Evolutionary conservation across 2,888 invertebrate species (phyloP), one percentile per base, ranked within the genome.

Genomic region (Agonopterix heracliana): DNA sequence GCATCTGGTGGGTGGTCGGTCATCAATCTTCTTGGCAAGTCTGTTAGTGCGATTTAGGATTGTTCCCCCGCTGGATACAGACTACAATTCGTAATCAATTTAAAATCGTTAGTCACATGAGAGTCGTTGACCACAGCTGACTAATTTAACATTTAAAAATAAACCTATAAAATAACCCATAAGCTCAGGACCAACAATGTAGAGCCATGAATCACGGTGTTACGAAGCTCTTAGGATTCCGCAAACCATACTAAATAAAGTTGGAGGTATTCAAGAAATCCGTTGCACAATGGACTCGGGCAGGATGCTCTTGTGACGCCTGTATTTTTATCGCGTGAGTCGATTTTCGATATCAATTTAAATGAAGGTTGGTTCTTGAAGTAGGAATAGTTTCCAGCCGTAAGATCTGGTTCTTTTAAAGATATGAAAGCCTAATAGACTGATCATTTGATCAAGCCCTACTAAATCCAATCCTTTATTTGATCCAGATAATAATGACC

Each of bases 201-300:
- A 49, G 10, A 45, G 26, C 26, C 51, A 59, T 67, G 64, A 66
- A 65, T 69, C 67, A 63, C 60, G 46, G 54, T 42, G 42, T 47
- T 47, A 47, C 26, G 50, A 47, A 45, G 46, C 52, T 54, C 49
- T 56, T 52, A 35, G 54, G 54, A 67, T 64, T 66, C 65, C 66
- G 52, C 58, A 46, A 56, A 51, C 50, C 55, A 49, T 53, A 52
- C 56, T 57, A 56, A 59, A 60, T 55, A 43, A 49, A 54, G 48
- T 43, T 26, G 26, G 26, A 26, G 43, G 53, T 46, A 60, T 56
- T 50, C 54, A 48, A 46, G 54, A 41, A 55, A 47, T 45, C 44
- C 13, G 46, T 48, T 52, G 48, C 54, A 52, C 54, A 50, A 54
- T 54, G 54, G 44, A 41, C 9, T 26, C 44, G 46, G 38, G 47